Percentiles rank a stretch among this genome's conserved stretches.
Conservation (phyloP, 2,888 invertebrate genomes). For the Celastrina argiolus region DNA sequence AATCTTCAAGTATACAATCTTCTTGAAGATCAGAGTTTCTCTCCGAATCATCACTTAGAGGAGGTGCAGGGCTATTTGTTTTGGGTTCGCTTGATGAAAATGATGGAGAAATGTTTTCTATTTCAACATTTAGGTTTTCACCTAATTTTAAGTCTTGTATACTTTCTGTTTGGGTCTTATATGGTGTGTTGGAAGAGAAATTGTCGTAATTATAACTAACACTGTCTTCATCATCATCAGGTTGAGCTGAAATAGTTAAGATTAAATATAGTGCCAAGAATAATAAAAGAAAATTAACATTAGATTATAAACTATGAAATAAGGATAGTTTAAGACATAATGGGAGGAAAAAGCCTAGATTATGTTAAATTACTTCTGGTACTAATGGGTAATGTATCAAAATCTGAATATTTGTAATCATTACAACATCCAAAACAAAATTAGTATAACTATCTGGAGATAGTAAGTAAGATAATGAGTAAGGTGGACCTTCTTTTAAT, state of each 20-base stretch:
- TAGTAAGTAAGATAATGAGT: no score
- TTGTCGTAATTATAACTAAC: constrained; percentile 57
- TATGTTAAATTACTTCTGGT: neutral
- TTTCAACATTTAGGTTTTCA: constrained; percentile 27
- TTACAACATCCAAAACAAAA: neutral
- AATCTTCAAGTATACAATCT: constrained; percentile 34
- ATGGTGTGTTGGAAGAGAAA: constrained; percentile 52
- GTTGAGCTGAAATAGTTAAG: constrained; percentile 55
- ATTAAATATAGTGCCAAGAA: neutral
- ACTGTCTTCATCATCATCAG: constrained; percentile 59
- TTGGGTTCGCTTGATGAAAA: constrained; percentile 3
- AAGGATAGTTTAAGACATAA: no score
- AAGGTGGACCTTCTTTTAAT: no score
- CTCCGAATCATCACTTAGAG: constrained; percentile 25
- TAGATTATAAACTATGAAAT: no score
- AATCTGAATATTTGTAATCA: neutral
- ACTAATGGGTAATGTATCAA: neutral
- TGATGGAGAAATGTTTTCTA: constrained; percentile 25
- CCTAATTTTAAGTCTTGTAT: constrained; percentile 32
- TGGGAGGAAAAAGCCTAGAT: neutral
- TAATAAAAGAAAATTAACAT: neutral
- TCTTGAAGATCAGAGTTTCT: constrained; percentile 32
- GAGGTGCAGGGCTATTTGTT: constrained; percentile 28
- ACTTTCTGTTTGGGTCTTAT: constrained; percentile 38
- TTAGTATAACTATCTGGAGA: no score